These are phyloP conservation scores for Phylloscopus trochiloides DNA, from an alignment of 2,113 vertebrate species.

Conservation along the genomic window DNA sequence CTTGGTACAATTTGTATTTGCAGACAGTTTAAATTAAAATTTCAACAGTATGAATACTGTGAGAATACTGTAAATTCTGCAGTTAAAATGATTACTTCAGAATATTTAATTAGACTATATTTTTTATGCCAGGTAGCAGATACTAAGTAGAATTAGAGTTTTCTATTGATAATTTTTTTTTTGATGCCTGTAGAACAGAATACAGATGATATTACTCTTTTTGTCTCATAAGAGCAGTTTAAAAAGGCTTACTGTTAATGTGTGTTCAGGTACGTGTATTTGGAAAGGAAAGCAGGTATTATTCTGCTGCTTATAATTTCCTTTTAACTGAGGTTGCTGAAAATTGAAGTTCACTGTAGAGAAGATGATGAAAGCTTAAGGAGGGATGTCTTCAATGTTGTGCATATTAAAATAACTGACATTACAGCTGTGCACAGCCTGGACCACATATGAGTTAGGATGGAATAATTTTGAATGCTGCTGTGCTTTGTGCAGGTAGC, in stretches of 20 bases:
- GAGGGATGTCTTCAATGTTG: not conserved
- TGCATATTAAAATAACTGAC: not conserved
- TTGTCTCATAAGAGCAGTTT: not conserved
- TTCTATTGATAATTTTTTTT: not conserved
- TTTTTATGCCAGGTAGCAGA: not conserved
- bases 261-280: not conserved
- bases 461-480: not conserved
- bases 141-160: not conserved
- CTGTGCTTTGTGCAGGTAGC: not conserved
- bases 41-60: not conserved
- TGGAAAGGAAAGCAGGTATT: not conserved
- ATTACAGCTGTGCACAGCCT: not conserved
- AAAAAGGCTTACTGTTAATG: not conserved
- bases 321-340: not conserved
- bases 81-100: not conserved
- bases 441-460: rapidly evolving
- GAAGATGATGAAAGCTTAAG: not conserved
- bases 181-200: not conserved
- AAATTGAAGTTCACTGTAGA: not conserved
- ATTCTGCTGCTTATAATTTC: not conserved
- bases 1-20: not conserved
- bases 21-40: not conserved
- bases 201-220: not conserved
- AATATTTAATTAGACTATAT: not conserved
- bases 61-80: not conserved